Evolutionary conservation across 92 coral and sea anemone species (phyloP).

Genomic region (Palythoa grandiflora): DNA sequence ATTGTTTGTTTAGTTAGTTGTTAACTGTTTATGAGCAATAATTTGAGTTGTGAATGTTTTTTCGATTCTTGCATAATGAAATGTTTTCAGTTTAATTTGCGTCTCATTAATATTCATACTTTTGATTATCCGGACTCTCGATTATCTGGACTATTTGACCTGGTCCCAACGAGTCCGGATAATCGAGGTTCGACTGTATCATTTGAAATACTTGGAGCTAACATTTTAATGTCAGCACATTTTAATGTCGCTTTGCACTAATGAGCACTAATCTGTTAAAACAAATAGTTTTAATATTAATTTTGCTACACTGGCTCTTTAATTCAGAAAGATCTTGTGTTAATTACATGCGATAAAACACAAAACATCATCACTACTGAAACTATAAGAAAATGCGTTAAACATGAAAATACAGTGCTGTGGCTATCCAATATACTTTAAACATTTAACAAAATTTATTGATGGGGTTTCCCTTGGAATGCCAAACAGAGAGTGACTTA

Average conservation of each 20-base stretch:
- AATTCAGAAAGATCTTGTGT: not conserved
- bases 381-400: not conserved
- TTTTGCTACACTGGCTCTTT: not conserved
- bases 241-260: too few relatives aligned
- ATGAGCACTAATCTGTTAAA: not conserved
- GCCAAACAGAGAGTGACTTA: not conserved
- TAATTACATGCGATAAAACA: not conserved
- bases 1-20: constrained; percentile 41
- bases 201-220: too few relatives aligned
- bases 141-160: too few relatives aligned
- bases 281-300: not conserved
- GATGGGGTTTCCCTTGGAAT: constrained; percentile 61
- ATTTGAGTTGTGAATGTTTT: too few relatives aligned
- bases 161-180: too few relatives aligned
- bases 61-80: too few relatives aligned
- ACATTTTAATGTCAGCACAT: too few relatives aligned
- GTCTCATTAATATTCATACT: too few relatives aligned
- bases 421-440: not conserved
- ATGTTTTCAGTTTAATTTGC: too few relatives aligned
- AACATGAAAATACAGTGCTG: not conserved
- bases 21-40: too few relatives aligned
- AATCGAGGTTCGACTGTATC: too few relatives aligned
- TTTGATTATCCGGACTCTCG: too few relatives aligned
- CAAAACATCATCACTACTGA: not conserved
- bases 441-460: constrained; percentile 1